Evolutionary conservation across 2,888 invertebrate genomes (phyloP), one percentile per base, ranked within the genome.

Genomic region (Drosophila affinis): DNA sequence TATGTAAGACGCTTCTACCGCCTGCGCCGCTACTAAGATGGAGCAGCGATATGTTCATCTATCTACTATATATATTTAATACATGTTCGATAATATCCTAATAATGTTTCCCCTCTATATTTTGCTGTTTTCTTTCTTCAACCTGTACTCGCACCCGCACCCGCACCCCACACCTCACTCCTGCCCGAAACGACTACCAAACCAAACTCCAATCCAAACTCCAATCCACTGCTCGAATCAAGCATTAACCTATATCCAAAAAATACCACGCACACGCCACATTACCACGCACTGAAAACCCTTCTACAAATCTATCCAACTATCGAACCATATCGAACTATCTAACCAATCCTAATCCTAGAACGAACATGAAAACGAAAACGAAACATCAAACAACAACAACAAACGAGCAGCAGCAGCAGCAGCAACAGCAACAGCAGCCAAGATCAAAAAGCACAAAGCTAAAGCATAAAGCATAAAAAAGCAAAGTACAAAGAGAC

Each of bases 1-100:
- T 89, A 84, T 70, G 79, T 90, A 68, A 89, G 91, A 77, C 91
- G 91, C 75, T 70, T 81, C 64, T 79, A 88, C 58, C 90, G 90
- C 67, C 81, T 86, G 70, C 89, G 87, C 75, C 90, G 89, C 76
- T 84, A 79, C 62, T 91, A 88, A 79, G 70, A 75, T 60, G 78
- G 72, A 72, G 57, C 75, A 34, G 62, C 71, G 39, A 39, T 39
- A 39, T 57, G 47, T 46, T 51, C 67, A 88, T 63, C 73, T 55
- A 65, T 75, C 39, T 7, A 54, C 29, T 61, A 70, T 84, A 62
- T 72, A 81, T 88, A 77, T 77, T 77, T 81, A 88, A 88, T 72
- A 74, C 72, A 87, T 67, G 56, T 62, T 59, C 71, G 72, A 77
- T 74, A 55, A 56, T 58, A 76, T 74, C 68, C 64, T 61, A 60